Conservation (phyloP, 2,888 invertebrate genomes). For the Hedychridium roseum region DNA sequence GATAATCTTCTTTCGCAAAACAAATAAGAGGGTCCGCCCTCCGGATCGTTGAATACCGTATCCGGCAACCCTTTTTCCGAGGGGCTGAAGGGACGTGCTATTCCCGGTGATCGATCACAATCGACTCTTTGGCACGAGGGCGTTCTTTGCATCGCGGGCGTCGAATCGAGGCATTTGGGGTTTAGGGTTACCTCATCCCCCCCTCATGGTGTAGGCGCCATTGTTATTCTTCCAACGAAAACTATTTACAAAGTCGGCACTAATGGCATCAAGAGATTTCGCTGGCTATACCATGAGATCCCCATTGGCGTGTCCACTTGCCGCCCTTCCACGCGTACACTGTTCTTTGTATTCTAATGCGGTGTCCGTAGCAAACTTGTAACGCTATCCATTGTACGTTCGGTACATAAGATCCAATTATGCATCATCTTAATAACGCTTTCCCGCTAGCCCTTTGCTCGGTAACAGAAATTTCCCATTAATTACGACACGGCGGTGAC, state of each 20-base stretch:
- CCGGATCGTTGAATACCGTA: slow-evolving; percentile 5
- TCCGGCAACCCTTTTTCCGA: slow-evolving; percentile 49
- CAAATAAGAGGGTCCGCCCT: slow-evolving; percentile 46
- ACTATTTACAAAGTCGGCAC: slow-evolving; percentile 62
- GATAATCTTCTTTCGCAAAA: slow-evolving; percentile 60
- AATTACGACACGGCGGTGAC: slow-evolving; percentile 2
- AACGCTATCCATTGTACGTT: too few relatives aligned
- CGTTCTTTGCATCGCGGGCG: slow-evolving; percentile 40
- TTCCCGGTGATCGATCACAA: slow-evolving; percentile 60
- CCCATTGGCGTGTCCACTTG: slow-evolving; percentile 20
- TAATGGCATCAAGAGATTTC: slow-evolving; percentile 62
- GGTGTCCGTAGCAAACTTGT: too few relatives aligned
- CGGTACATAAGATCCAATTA: too few relatives aligned
- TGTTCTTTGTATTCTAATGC: too few relatives aligned
- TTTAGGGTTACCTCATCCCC: slow-evolving; percentile 45
- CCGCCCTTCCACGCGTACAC: too few relatives aligned
- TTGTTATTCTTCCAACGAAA: slow-evolving; percentile 62
- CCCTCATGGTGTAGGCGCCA: slow-evolving; percentile 30
- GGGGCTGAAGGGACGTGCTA: slow-evolving; percentile 34
- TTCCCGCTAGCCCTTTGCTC: too few relatives aligned
- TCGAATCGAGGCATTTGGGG: slow-evolving; percentile 11
- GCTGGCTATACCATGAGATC: slow-evolving; percentile 45
- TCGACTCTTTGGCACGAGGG: slow-evolving; percentile 46
- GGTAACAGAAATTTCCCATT: too few relatives aligned
- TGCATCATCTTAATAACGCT: too few relatives aligned